These are phyloP conservation scores for Ondatra zibethicus DNA, from an alignment of 2,113 vertebrate genomes.

Conservation along the genomic window DNA sequence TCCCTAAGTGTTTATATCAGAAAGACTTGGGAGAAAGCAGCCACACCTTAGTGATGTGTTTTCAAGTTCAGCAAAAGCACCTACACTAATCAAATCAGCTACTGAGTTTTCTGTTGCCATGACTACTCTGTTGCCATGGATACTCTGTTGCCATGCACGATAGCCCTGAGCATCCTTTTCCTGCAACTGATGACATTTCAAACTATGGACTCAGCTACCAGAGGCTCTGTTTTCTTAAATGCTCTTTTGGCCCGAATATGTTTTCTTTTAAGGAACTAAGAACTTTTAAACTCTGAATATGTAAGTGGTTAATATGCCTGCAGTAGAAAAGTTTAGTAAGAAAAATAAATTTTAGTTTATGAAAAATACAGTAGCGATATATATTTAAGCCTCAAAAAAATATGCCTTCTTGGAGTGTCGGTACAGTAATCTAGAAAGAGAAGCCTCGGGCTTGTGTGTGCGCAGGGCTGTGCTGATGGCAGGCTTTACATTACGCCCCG, in stretches of 20 bases:
- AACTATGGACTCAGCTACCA: not conserved
- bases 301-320: not conserved
- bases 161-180: not conserved
- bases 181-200: constrained; percentile 7
- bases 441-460: not conserved
- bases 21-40: not conserved
- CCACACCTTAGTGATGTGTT: not conserved
- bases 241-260: not conserved
- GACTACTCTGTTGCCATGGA: not conserved
- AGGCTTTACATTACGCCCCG: not conserved
- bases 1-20: not conserved
- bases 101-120: not conserved
- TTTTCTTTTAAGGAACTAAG: not conserved
- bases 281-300: constrained; percentile 16
- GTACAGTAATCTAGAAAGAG: not conserved
- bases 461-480: not conserved
- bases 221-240: constrained; percentile 12
- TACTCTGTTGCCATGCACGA: not conserved
- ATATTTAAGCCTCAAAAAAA: not conserved
- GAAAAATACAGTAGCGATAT: not conserved
- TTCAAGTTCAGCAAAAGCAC: not conserved
- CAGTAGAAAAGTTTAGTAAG: not conserved
- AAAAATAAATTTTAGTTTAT: constrained; percentile 12
- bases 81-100: not conserved
- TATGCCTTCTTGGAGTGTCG: not conserved